Base-by-base conservation (phyloP, 2,888 invertebrate species). In the Axea sp. region DNA sequence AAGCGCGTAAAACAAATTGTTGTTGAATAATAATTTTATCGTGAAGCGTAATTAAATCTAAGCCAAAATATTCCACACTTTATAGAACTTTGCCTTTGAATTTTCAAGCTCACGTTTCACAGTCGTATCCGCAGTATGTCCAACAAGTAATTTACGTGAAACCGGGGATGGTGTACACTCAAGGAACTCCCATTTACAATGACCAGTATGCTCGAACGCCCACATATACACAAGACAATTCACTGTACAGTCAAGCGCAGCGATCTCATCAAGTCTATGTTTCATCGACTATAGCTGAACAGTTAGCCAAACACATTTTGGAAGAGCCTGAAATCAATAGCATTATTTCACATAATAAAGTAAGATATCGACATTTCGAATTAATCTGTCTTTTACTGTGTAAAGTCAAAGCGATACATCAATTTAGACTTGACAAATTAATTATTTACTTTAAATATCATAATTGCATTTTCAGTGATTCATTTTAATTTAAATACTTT, bases 61-160 rank as follows among this genome's bases (percentile, higher is more conserved):
- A 39, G 31, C 15, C 15, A 24, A 71, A 55, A 47, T 43, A 49
- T 55, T 31, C 15, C 41, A 33, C 12, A 22, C 19, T 62, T 33
- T 15, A 60, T 51, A 11, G 8, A 72, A 57, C 41, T 57, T 71
- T 64, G 47, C 15, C 47, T 43, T 72, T 72, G 71, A 72, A 65
- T 65, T 65, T 74, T 69, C 43, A 69, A 69, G 69, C 69, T 39
- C 68, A 62, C 49, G 47, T 59, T 59, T 49, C 77, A 74, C 68
- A 73, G 28, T 62, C 67, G 39, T 74, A 77, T 59, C 69, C 78
- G 37, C 84, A 80, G 49, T 84, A 85, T 73, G 77, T 82, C 6
- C 81, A 82, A 15, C 82, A 82, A 59, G 77, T 83, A 39, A 75
- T 84, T 76, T 84, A 84, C 75, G 75, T 73, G 17, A 81, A 81